Base-by-base conservation (phyloP, 2,888 invertebrate species). In the Cryptocephalus moraei region DNA sequence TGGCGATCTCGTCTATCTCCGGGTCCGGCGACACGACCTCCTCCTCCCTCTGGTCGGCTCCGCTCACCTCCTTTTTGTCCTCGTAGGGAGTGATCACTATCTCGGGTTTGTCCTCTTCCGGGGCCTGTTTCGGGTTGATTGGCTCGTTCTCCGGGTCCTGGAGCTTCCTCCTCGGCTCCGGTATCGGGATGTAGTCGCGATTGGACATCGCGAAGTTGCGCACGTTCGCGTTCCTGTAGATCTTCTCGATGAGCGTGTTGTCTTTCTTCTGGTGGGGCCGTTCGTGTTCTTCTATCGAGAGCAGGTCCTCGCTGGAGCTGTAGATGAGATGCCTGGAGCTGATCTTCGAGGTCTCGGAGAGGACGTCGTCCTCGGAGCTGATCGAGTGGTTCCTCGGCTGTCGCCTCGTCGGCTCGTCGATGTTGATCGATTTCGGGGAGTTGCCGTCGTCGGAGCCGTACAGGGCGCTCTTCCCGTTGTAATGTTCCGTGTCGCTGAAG, bases 231-330 rank as follows among this genome's bases (percentile, higher is more conserved):
- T 62, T 57, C 31, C 58, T 52, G 43, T 65, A 64, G 43, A 62
- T 63, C 48, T 61, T 63, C 2, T 57, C 61, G 32, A 64, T 62
- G 32, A 62, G 43, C 0, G 64, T 63, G 44, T 63, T 63, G 48
- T 64, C 63, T 22, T 55, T 62, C 46, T 59, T 59, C 40, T 52
- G 57, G 4, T 49, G 54, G 6, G 47, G n/a, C 8, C 40, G 41
- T n/a, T 51, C 52, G 6, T 31, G 32, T 44, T 56, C 60, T 13
- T 59, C 57, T 9, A 55, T 50, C 1, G 53, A 51, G 8, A 60
- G 41, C n/a, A 59, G 47, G 38, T 60, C 56, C 14, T 60, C 60
- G 22, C 46, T 53, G 1, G 60, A 60, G 12, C 57, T 53, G 44
- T 52, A 59, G 9, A 51, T 52, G 14, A 41, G 33, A n/a, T 42